Percentiles rank a stretch among this genome's conserved stretches.
phyloP scores from a whole-genome alignment of 1,140 invertebrate genomes.

The Nasonia longicornis region DNA sequence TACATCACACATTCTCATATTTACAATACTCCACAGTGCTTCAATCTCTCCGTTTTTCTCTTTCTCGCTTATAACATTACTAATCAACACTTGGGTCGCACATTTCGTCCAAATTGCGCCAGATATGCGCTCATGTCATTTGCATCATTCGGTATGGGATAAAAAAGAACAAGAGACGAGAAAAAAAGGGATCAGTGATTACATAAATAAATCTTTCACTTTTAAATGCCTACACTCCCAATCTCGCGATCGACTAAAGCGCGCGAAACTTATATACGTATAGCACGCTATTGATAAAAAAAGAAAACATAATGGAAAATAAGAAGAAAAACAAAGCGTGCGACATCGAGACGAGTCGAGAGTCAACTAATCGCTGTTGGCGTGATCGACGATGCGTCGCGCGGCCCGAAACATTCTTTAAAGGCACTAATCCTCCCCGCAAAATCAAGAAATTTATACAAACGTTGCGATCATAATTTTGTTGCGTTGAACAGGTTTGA shows the following conservation, averaged over 20 bases:
- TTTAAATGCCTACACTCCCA: slow-evolving; percentile 42
- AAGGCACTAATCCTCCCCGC: slow-evolving; percentile 42
- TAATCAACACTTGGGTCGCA: background rate
- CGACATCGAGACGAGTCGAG: slow-evolving; percentile 10
- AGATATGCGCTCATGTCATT: slow-evolving; percentile 10
- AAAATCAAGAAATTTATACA: slow-evolving; percentile 36
- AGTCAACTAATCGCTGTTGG: background rate
- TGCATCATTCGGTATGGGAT: background rate
- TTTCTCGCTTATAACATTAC: slow-evolving; percentile 5
- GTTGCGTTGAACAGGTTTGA: background rate
- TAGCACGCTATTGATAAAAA: background rate
- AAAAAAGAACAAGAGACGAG: slow-evolving; percentile 7
- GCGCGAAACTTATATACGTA: slow-evolving; percentile 15
- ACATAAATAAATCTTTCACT: slow-evolving; percentile 24
- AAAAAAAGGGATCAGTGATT: slow-evolving; percentile 13
- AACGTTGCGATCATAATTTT: background rate
- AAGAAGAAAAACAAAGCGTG: background rate
- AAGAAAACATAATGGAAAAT: slow-evolving; percentile 2
- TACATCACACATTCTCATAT: slow-evolving; percentile 63
- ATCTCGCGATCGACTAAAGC: slow-evolving; percentile 35
- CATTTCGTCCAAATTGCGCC: slow-evolving; percentile 19
- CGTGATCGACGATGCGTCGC: slow-evolving; percentile 7
- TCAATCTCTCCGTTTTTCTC: slow-evolving; percentile 2
- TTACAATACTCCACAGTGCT: slow-evolving; percentile 54
- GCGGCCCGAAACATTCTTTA: slow-evolving; percentile 27